Conservation (phyloP, 2,888 invertebrate species). For the Pseudoips prasinana region DNA sequence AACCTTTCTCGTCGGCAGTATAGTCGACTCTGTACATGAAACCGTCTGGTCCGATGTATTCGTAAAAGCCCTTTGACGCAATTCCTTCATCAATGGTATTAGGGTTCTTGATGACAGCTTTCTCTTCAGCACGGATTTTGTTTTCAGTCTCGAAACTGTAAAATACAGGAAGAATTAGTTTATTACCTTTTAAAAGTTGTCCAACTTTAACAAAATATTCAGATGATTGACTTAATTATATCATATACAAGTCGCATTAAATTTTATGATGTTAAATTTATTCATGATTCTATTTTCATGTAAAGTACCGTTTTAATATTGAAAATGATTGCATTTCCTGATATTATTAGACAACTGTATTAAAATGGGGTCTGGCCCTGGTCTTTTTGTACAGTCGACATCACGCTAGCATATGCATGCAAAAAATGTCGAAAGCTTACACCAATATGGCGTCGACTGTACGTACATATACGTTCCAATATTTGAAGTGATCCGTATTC, state of each 20-base stretch:
- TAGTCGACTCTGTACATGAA: constrained; percentile 78
- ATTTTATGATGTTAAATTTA: no score
- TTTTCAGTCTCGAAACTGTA: constrained; percentile 78
- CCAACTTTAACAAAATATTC: background rate
- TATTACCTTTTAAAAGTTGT: background rate
- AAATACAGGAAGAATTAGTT: constrained; percentile 15
- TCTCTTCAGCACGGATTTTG: constrained; percentile 78
- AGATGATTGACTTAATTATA: background rate
- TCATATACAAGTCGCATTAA: background rate
- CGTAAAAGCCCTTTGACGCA: constrained; percentile 76
- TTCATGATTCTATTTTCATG: no score
- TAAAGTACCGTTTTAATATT: no score
- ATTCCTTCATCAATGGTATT: constrained; percentile 76
- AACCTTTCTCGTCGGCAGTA: constrained; percentile 78
- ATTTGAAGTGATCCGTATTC: no score
- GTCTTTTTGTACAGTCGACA: no score
- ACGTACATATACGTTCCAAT: no score
- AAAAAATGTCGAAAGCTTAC: no score
- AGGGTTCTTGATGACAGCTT: constrained; percentile 73
- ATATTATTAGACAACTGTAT: no score
- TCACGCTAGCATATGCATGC: no score
- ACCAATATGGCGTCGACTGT: no score
- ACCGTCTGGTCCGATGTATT: constrained; percentile 78
- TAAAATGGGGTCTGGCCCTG: no score
- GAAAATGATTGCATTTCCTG: no score